Conservation (phyloP, 2,797 vertebrate genomes). For the Rhincodon typus region DNA sequence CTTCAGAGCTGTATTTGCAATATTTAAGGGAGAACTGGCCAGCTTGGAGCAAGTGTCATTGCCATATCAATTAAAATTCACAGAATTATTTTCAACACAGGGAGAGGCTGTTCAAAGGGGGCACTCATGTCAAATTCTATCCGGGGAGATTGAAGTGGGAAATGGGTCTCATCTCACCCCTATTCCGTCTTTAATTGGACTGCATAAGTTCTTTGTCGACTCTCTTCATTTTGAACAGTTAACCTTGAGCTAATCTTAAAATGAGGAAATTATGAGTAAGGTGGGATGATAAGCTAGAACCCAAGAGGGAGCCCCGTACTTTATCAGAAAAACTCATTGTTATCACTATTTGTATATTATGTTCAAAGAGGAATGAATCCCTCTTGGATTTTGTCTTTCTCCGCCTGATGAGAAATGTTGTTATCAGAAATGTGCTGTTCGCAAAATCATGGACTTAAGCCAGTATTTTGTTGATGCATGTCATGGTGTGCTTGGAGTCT, state of each 20-base stretch:
- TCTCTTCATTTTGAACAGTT: background rate
- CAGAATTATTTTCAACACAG: too few species aligned
- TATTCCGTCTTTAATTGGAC: background rate
- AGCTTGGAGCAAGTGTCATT: too few species aligned
- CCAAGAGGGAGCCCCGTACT: background rate
- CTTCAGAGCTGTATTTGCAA: background rate
- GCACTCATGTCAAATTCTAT: too few species aligned
- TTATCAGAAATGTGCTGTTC: background rate
- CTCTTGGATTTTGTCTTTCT: background rate
- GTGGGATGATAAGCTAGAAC: background rate
- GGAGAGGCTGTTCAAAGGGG: too few species aligned
- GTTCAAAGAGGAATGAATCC: background rate
- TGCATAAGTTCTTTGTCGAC: background rate
- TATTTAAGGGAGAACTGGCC: background rate
- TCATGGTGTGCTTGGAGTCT: background rate
- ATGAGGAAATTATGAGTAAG: background rate
- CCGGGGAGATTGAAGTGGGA: background rate
- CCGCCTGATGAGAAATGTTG: background rate
- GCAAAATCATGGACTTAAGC: background rate
- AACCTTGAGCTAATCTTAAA: background rate
- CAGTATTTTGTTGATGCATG: background rate
- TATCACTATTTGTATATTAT: background rate
- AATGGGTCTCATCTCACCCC: background rate
- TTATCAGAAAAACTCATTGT: background rate
- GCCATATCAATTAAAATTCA: too few species aligned